phyloP scores from a whole-genome alignment of 2,888 invertebrate species.

The Mesorhabditis sp. region DNA sequence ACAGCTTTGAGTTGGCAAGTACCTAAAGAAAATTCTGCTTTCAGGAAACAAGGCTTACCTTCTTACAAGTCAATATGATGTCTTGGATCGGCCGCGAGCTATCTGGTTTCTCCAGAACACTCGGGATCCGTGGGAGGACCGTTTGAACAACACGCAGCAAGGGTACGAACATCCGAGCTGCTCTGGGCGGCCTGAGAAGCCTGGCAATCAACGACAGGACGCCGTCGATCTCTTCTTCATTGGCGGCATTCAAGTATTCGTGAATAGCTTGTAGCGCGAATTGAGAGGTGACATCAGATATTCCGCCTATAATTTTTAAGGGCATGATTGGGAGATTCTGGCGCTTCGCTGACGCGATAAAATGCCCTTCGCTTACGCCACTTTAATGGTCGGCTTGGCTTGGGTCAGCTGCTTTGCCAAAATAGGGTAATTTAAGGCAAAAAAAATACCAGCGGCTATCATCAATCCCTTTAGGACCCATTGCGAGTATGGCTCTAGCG shows the following conservation, averaged over 20 bases:
- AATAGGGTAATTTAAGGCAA: too few species aligned
- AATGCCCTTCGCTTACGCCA: too few species aligned
- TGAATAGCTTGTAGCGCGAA: conserved; percentile 12
- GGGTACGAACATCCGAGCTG: neutral
- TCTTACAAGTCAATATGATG: neutral
- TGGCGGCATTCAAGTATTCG: conserved; percentile 10
- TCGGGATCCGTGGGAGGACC: conserved; percentile 1
- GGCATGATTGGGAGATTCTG: too few species aligned
- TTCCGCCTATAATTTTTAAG: conserved; percentile 13
- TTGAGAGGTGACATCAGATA: conserved; percentile 16
- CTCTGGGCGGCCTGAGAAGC: neutral
- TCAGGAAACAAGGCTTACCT: neutral
- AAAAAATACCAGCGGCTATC: neutral
- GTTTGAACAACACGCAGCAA: neutral
- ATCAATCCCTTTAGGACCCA: neutral
- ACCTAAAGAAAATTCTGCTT: neutral
- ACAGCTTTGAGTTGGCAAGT: neutral
- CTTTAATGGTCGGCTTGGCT: too few species aligned
- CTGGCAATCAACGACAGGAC: neutral
- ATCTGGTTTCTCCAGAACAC: neutral
- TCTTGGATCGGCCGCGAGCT: neutral
- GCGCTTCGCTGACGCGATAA: too few species aligned
- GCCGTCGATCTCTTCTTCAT: neutral
- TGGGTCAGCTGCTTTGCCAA: too few species aligned
- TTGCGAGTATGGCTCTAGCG: neutral